A percentile compares a stretch with the other conserved stretches of the same genome.
Conservation (phyloP, 2,888 invertebrate genomes). For the Heliconius ismenius region DNA sequence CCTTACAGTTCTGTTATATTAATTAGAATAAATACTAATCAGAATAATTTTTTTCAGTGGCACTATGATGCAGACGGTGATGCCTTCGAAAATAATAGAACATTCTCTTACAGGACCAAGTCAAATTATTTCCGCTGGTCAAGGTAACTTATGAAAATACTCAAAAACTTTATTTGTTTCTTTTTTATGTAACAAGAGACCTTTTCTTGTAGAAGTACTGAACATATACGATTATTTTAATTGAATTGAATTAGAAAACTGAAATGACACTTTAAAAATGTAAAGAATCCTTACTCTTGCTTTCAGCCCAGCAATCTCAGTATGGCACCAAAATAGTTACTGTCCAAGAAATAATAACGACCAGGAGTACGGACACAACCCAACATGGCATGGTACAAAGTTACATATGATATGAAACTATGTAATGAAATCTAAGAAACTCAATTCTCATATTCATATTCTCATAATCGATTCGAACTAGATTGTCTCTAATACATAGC, state of each 20-base stretch:
- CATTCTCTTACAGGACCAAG: conserved; percentile 95
- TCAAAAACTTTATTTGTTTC: background rate
- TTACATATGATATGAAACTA: background rate
- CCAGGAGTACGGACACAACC: conserved; percentile 90
- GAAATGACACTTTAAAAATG: no score
- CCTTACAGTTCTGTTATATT: background rate
- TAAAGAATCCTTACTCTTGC: no score
- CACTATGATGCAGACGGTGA: conserved; percentile 68
- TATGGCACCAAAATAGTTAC: conserved; percentile 64
- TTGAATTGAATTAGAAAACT: no score
- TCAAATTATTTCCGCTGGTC: conserved; percentile 89
- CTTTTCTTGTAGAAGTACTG: background rate
- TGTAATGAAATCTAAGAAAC: no score
- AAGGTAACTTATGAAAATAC: conserved; percentile 79
- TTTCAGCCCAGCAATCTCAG: conserved; percentile 52
- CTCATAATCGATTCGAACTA: no score
- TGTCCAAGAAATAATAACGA: conserved; percentile 84
- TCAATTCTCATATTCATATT: no score
- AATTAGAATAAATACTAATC: background rate
- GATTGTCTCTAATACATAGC: no score
- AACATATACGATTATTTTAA: background rate
- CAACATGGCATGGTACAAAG: conserved; percentile 91
- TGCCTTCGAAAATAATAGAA: conserved; percentile 86
- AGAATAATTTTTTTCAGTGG: conserved; percentile 85
- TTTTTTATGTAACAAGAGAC: background rate